Percentiles rank a stretch among this genome's conserved stretches.
Conservation (phyloP, 1,140 invertebrate species). For the Augochlora pura region DNA sequence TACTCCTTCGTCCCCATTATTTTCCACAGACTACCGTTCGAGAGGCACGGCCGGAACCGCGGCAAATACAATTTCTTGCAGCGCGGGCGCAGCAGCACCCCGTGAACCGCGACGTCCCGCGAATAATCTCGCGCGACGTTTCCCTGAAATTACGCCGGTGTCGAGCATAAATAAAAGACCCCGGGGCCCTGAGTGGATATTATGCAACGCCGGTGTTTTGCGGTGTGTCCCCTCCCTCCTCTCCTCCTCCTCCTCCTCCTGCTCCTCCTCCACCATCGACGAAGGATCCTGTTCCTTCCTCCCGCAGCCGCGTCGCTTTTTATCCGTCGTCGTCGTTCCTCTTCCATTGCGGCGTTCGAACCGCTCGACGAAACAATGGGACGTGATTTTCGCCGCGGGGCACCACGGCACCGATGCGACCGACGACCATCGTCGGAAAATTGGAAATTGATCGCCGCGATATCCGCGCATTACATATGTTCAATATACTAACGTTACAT, state of each 20-base stretch:
- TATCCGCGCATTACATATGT: no score
- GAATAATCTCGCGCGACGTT: conserved; percentile 13
- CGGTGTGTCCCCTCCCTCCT: conserved; percentile 3
- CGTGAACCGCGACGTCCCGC: conserved; percentile 11
- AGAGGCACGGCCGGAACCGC: not conserved
- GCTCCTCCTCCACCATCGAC: no score
- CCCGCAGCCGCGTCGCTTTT: not conserved
- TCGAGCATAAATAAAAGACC: conserved; percentile 29
- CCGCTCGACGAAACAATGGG: conserved; percentile 1
- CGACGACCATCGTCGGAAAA: not conserved
- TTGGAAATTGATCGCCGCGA: not conserved
- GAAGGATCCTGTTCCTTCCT: conserved; percentile 14
- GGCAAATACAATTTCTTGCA: not conserved
- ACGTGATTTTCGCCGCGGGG: not conserved
- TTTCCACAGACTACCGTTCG: not conserved
- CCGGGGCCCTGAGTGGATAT: conserved; percentile 31
- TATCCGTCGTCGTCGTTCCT: not conserved
- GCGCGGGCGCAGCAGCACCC: not conserved
- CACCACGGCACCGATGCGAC: not conserved
- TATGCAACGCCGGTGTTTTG: conserved; percentile 28
- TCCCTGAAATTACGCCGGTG: conserved; percentile 20
- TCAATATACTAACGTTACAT: no score
- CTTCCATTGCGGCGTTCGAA: not conserved
- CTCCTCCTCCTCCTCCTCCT: no score
- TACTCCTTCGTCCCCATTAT: not conserved